Conservation (phyloP, 1,140 invertebrate genomes). For the Drosophila guanche region DNA sequence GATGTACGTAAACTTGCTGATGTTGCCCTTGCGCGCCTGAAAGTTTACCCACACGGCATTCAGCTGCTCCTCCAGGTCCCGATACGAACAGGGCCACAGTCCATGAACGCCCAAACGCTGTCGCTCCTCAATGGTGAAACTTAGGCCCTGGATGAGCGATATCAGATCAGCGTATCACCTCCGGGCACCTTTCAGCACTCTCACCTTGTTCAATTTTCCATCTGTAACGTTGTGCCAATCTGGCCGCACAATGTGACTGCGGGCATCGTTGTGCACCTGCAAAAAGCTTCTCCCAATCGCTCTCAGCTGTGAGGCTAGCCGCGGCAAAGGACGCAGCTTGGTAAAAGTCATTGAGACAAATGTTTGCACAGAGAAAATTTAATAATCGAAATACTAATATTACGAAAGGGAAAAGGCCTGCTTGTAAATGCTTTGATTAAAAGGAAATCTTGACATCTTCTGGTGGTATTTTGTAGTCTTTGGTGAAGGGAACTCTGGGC, state of each 20-base stretch:
- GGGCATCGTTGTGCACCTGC: slow-evolving; percentile 1
- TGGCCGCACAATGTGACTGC: slow-evolving; percentile 3
- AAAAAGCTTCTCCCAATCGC: background rate
- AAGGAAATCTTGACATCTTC: no score
- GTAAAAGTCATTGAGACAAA: background rate
- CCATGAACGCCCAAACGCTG: slow-evolving; percentile 87
- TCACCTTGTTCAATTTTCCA: slow-evolving; percentile 20
- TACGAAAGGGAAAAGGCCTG: slow-evolving; percentile 12
- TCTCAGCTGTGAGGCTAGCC: background rate
- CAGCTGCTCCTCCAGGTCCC: slow-evolving; percentile 93
- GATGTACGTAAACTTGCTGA: slow-evolving; percentile 95
- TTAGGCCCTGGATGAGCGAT: slow-evolving; percentile 29
- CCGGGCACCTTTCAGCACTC: no score
- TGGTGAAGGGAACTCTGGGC: background rate
- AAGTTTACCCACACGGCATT: slow-evolving; percentile 90
- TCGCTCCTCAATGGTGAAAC: slow-evolving; percentile 44
- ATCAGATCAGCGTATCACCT: no score
- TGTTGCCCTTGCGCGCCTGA: slow-evolving; percentile 89
- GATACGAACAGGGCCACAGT: slow-evolving; percentile 91
- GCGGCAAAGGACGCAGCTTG: background rate
- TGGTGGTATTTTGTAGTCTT: no score
- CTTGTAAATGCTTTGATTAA: background rate
- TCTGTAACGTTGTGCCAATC: slow-evolving; percentile 3
- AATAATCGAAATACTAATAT: no score
- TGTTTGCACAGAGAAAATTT: no score